Base-by-base conservation (phyloP, 1,140 invertebrate species). In the Drosophila truncata region DNA sequence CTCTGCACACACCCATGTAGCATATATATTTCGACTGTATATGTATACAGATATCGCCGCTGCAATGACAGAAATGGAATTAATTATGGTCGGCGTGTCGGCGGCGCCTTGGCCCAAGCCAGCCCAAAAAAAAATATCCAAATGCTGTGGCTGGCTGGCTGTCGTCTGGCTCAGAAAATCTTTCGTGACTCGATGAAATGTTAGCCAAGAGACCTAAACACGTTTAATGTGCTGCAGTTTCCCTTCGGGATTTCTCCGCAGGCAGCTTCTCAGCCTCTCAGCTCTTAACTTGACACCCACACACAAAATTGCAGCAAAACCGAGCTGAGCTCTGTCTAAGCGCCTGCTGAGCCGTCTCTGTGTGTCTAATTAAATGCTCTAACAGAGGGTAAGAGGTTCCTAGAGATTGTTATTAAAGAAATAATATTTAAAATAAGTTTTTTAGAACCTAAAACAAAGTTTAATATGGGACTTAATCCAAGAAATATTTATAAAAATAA, bases 141-240 rank as follows among this genome's bases (percentile, higher is more conserved):
- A 61, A 69, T 31, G 13, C 23, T n/a, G n/a, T n/a, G n/a, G 31
- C 11, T 27, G 18, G 31, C 25, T 47, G 47, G n/a, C 47, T 50
- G 14, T 16, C 33, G 52, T 55, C 64, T 67, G 64, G 52, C 69
- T 80, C 62, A 44, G 27, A 64, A 62, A 44, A 52, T 66, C 58
- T 63, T 44, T 86, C 80, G 80, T 88, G 84, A 81, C 69, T 80
- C 77, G 80, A 52, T 64, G 76, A 76, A 75, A 81, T 73, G 82
- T 63, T 85, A 63, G 81, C 80, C 66, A 47, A 74, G 64, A 78
- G 82, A 87, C 84, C 84, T 88, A 87, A 88, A 88, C 84, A 90
- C 80, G 84, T 88, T 88, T 88, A 61, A 80, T 73, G 52, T 35
- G 83, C 73, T 77, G 76, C 62, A 76, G 54, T 83, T 80, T 83